These are phyloP conservation scores for Oxygymnocypris stewartii DNA, from an alignment of 2,113 vertebrate genomes.

Conservation along the genomic window DNA sequence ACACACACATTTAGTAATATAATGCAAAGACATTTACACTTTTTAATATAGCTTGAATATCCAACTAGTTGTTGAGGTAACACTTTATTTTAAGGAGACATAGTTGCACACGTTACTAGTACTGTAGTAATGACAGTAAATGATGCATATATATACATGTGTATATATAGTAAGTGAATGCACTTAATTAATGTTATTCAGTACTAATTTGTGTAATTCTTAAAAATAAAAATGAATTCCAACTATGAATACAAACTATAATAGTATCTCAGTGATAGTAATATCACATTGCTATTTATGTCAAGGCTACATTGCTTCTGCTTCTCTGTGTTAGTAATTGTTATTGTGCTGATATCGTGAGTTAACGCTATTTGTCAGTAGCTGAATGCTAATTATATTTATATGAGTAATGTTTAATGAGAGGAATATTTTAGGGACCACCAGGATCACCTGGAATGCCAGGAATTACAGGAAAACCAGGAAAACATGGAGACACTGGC, in stretches of 20 bases:
- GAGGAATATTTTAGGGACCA: conserved; percentile 76
- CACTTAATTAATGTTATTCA: neutral
- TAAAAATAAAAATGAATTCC: too few species aligned
- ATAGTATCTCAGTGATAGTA: too few species aligned
- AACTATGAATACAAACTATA: neutral
- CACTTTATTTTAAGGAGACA: neutral
- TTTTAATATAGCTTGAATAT: neutral
- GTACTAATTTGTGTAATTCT: neutral
- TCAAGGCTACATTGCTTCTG: neutral
- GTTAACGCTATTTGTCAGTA: neutral
- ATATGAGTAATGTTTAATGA: neutral
- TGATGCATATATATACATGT: neutral
- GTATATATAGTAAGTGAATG: neutral
- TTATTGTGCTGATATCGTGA: neutral
- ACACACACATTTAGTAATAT: neutral
- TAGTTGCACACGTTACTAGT: neutral
- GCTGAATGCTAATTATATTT: neutral
- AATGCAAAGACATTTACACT: neutral
- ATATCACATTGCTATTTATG: neutral
- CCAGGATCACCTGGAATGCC: conserved; percentile 91
- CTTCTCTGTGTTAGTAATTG: neutral
- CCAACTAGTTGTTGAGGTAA: neutral
- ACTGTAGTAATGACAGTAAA: neutral
- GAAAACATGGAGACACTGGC: conserved; percentile 89
- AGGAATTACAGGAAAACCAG: conserved; percentile 88